Evolutionary conservation across 2,113 vertebrate genomes (phyloP).

Genomic region (Cephalophus harveyi): DNA sequence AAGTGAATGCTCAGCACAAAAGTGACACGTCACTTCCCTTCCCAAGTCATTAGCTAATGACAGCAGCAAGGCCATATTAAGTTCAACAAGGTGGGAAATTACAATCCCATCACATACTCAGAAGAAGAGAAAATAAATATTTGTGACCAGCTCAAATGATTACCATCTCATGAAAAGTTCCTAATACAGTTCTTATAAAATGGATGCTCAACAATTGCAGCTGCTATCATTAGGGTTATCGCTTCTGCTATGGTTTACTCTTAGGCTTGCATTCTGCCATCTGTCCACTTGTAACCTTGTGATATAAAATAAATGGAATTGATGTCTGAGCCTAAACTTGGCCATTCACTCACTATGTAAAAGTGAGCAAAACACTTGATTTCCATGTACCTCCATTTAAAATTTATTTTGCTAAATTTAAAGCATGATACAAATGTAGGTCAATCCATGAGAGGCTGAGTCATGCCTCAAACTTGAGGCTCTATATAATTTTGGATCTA

Average conservation of each 20-base stretch:
- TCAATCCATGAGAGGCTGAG: neutral
- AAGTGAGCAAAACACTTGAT: neutral
- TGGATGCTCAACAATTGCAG: neutral
- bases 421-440: neutral
- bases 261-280: neutral
- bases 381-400: neutral
- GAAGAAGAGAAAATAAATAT: neutral
- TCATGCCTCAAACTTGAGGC: neutral
- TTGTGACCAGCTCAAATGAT: neutral
- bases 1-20: neutral
- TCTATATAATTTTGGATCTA: neutral
- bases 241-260: neutral
- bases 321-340: neutral
- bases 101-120: neutral
- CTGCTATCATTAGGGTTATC: neutral
- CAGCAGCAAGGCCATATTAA: neutral
- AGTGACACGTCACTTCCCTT: neutral
- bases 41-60: neutral
- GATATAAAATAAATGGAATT: neutral
- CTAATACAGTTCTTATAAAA: neutral
- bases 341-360: neutral
- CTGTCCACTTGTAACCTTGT: neutral
- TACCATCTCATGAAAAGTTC: neutral
- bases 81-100: neutral
- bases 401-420: neutral